Evolutionary conservation across 2,888 invertebrate genomes (phyloP), one percentile per base, ranked within the genome.

Genomic region (Digitonthophagus gazella): DNA sequence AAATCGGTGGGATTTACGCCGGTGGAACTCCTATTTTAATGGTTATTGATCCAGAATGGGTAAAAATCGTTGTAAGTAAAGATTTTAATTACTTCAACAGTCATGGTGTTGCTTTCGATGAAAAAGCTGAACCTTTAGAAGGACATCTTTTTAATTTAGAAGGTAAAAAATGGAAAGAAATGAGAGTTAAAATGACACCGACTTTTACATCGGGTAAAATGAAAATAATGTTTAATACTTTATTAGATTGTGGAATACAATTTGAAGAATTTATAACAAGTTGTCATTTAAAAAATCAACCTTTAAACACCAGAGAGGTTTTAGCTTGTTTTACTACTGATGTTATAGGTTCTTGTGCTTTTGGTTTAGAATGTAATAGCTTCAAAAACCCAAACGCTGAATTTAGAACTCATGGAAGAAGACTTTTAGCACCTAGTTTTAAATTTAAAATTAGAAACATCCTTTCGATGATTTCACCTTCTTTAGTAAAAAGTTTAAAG

Each of bases 61-160:
- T 74, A 19, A 74, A 75, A 63, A 82, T 83, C 58, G 80, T 89
- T 15, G 75, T 89, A 74, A 84, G 85, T 28, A 86, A 84, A 71
- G 88, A 89, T 73, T 89, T 87, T 71, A 81, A 80, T 2, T 80
- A 86, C 75, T 90, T 90, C 70, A 85, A 86, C 76, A 87, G 89
- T 67, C 86, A 88, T 58, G 89, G 88, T 0, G 15, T 19, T 2
- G 11, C 44, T n/a, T 56, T 20, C 8, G 57, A 69, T n/a, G 66
- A 16, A 8, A 64, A 69, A 15, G 58, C 22, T 1, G 69, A 69
- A 15, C 69, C 69, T 0, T 64, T 69, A 14, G 58, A 63, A 15
- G 69, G 66, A 1, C 66, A 69, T 19, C 64, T 69, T n/a, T 69
- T 69, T 15, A 69, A 64, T 64, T 44, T 69, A 11, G 69, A 69